Evolutionary conservation across 2,113 vertebrate species (phyloP), one percentile per base, ranked within the genome.

Genomic region (Hystrix brachyura): DNA sequence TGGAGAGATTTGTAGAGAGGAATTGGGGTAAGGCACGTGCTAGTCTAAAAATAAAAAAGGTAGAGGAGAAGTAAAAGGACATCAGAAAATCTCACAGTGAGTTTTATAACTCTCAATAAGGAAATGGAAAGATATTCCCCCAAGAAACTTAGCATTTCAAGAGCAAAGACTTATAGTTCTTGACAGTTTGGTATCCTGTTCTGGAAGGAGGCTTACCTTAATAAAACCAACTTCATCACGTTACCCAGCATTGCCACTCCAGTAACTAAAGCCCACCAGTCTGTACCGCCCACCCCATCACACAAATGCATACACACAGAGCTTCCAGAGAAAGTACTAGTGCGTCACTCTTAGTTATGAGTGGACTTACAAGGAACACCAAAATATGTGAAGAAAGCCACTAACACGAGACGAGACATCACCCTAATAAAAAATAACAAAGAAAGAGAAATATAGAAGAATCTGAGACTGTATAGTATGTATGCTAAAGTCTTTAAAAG

Each of bases 21-120:
- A 78, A 21, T 11, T 71, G 11, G 7, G 6, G 8, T 9, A 3
- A 5, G 12, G 6, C 2, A 7, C 46, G 4, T 48, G 8, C 34
- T 53, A 57, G 4, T 78, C 27, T 78, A 29, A 78, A 43, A 65
- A 85, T 78, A 29, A 78, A 43, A 65, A 85, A 72, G 2, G 7
- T 53, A 19, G 19, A 48, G 2, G 21, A 60, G 15, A 82, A 10
- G 1, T 59, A 74, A 65, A 69, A 96, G 14, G 14, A 19, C 27
- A 59, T 46, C 1, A 67, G 25, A 55, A 79, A 23, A 72, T 19
- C n/a, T 48, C 38, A 53, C 27, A 27, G 27, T n/a, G 69, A 82
- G 34, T 17, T 23, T 90, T 53, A 64, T 1, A 82, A 32, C 14
- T 90, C 38, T 29, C 59, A 81, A 34, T 69, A 32, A 78, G 4